A percentile compares a stretch with the other conserved stretches of the same genome.
Evolutionary conservation across 2,888 invertebrate species (phyloP).

Genomic region (Caradrina clavipalpis): DNA sequence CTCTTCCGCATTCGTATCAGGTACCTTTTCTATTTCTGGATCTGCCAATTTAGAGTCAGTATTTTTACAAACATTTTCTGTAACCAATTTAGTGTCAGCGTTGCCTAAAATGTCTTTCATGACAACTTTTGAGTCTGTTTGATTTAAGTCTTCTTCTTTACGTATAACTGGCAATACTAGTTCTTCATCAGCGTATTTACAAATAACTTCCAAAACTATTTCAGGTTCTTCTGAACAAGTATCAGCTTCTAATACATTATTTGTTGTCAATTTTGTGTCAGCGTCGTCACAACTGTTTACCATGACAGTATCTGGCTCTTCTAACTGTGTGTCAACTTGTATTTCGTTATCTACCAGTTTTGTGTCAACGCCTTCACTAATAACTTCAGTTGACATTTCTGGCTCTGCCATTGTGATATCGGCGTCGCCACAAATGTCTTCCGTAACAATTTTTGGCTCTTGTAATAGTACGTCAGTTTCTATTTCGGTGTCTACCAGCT

Average conservation of each 20-base stretch:
- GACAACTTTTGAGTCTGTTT: neutral
- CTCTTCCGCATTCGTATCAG: constrained; percentile 21
- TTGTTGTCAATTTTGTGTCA: neutral
- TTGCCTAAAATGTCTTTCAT: neutral
- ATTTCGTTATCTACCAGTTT: neutral
- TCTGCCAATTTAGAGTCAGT: constrained; percentile 1
- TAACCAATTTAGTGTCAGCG: neutral
- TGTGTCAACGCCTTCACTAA: neutral
- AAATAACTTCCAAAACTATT: constrained; percentile 38
- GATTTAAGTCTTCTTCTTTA: neutral
- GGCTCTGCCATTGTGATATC: neutral
- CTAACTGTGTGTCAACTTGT: neutral
- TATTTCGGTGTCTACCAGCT: neutral
- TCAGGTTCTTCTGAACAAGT: constrained; percentile 23
- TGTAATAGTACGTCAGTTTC: too few species aligned
- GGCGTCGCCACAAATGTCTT: neutral
- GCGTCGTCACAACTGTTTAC: neutral
- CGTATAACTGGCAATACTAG: constrained; percentile 15
- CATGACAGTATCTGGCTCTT: neutral
- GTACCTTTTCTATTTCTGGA: neutral
- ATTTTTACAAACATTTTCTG: neutral
- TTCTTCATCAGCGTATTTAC: constrained; percentile 29
- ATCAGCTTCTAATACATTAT: neutral
- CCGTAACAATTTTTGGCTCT: too few species aligned
- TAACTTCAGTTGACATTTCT: neutral